Evolutionary conservation across 37 sponge, comb jelly and placozoan genomes (phyloP).

Genomic region (Mnemiopsis leidyi): DNA sequence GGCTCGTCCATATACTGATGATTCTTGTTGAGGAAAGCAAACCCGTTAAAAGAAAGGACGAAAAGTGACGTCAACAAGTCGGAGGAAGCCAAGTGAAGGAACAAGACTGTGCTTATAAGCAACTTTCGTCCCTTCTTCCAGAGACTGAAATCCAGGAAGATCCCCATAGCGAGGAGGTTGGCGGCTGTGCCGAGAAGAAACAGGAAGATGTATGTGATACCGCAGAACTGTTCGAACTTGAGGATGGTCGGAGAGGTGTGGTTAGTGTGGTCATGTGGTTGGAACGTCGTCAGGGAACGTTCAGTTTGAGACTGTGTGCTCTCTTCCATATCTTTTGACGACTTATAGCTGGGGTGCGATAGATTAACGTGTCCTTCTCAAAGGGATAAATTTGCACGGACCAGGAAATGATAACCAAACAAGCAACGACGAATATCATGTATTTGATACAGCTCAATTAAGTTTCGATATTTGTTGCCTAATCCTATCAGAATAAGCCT

Average conservation of each 20-base stretch:
- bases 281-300: no score
- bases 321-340: no score
- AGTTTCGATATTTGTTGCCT: no score
- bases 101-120: not conserved
- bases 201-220: not conserved
- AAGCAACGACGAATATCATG: no score
- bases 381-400: no score
- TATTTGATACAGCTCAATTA: no score
- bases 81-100: not conserved
- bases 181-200: not conserved
- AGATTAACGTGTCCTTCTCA: no score
- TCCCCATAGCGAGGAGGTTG: not conserved
- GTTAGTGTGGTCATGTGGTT: not conserved
- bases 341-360: no score
- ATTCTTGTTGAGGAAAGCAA: not conserved
- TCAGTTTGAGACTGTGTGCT: no score
- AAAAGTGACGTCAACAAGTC: not conserved
- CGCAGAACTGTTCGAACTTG: not conserved
- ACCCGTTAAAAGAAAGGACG: not conserved
- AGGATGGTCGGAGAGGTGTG: not conserved
- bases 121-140: not conserved
- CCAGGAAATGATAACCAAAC: no score
- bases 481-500: no score
- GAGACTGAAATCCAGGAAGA: slow-evolving; percentile 1
- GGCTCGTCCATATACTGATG: not conserved